Percentiles rank a stretch among this genome's conserved stretches.
These are phyloP conservation scores for Rhynchonycteris naso DNA, from an alignment of 2,797 vertebrate species.

Conservation along the genomic window DNA sequence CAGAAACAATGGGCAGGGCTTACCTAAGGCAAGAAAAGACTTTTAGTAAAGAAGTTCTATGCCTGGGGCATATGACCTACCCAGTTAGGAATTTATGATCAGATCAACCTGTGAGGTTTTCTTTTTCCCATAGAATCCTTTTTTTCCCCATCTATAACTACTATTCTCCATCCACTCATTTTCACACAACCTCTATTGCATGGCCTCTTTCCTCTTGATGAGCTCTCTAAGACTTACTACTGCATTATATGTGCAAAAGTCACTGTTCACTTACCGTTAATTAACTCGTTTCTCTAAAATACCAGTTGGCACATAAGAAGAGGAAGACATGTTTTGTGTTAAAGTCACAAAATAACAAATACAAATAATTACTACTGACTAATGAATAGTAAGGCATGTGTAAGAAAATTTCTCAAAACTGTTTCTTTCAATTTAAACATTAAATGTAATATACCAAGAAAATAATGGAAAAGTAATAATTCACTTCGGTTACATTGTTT, in stretches of 20 bases:
- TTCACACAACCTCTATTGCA: neutral
- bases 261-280: neutral
- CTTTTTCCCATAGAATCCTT: neutral
- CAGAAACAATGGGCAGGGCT: neutral
- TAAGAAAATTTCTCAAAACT: constrained; percentile 27
- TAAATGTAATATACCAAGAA: constrained; percentile 58
- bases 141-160: neutral
- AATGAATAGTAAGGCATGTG: neutral
- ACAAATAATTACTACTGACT: neutral
- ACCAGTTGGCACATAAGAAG: neutral
- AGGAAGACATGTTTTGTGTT: constrained; percentile 17
- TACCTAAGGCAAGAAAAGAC: neutral
- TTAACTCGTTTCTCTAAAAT: constrained; percentile 7
- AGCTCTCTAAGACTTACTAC: neutral
- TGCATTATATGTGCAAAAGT: neutral
- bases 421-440: constrained; percentile 39
- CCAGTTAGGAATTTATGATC: neutral
- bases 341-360: constrained; percentile 43
- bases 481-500: constrained; percentile 64
- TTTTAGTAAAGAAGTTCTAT: no score
- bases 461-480: constrained; percentile 66
- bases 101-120: neutral
- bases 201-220: neutral
- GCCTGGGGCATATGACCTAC: neutral
- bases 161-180: neutral